Evolutionary conservation across 2,797 vertebrate genomes (phyloP), one percentile per base, ranked within the genome.

Genomic region (Chaenodraco wilsoni): DNA sequence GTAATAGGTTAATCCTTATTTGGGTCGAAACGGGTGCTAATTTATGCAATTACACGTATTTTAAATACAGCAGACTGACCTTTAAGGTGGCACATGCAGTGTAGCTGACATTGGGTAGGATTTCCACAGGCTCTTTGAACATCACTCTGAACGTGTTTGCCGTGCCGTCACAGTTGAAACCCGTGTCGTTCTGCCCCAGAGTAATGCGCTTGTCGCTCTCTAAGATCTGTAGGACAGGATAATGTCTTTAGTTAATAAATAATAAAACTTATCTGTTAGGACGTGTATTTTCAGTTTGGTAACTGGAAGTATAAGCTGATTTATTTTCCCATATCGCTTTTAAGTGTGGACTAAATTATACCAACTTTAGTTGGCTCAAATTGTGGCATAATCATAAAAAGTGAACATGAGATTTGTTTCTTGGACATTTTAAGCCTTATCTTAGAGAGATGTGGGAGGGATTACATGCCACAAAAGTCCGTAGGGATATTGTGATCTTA

Each of bases 121-220:
- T 97, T 90, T 99, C 98, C 43, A 99, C 96, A 0, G 98, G 98
- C 77, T 99, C 98, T 85, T 98, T 99, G 88, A 99, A 99, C 98
- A 99, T 99, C 63, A 99, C 98, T 0, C 98, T 94, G 93, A 99
- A 99, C 0, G 97, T 99, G 90, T 93, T 97, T 0, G 97, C 96
- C 0, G 98, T 97, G 16, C 98, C 98, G 0, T 99, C 98, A 0
- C 98, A 99, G 93, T 97, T 99, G 90, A 99, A 99, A 0, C 98
- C 97, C 0, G 98, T 99, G 93, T 99, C 98, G 0, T 99, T 99
- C 93, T 99, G 97, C 21, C 98, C 98, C 74, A 99, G 92, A 2
- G 97, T 95, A 0, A 97, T 96, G 93, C 97, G 99, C 83, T 98
- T 99, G 93, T 99, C 98, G 0, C 97, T 99, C 88, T 99, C 98